A percentile compares a stretch with the other conserved stretches of the same genome.
Evolutionary conservation across 2,113 vertebrate species (phyloP).

Genomic region (Stictonetta naevosa): DNA sequence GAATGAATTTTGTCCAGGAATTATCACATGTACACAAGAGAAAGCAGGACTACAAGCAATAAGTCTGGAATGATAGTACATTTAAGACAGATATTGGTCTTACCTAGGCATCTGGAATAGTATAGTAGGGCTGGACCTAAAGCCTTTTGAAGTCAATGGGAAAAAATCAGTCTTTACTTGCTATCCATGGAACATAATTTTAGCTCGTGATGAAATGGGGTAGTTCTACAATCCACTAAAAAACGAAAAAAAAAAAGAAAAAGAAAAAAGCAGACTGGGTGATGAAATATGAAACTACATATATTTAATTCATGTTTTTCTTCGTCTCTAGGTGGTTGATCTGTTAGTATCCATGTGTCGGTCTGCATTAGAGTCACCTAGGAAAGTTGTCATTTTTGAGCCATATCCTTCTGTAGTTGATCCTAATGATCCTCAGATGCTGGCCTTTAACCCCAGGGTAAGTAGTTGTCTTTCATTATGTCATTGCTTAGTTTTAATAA

Average conservation of each 20-base stretch:
- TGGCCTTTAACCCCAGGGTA: constrained; percentile 93
- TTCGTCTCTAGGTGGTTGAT: constrained; percentile 86
- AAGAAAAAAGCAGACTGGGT: background rate
- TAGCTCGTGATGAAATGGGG: background rate
- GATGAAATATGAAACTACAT: background rate
- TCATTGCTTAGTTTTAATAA: background rate
- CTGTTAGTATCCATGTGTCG: constrained; percentile 91
- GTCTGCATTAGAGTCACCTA: constrained; percentile 89
- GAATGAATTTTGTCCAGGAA: background rate
- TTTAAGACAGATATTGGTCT: background rate
- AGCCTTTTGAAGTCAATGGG: background rate
- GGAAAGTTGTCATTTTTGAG: constrained; percentile 93
- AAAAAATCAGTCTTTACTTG: background rate
- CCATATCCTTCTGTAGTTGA: constrained; percentile 94
- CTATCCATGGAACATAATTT: too few relatives aligned
- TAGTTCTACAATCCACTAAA: background rate
- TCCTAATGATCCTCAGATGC: constrained; percentile 87
- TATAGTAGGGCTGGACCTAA: background rate
- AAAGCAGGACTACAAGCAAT: background rate
- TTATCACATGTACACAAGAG: background rate
- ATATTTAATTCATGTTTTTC: background rate
- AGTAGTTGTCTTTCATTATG: background rate
- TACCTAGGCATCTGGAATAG: background rate
- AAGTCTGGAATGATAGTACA: background rate
- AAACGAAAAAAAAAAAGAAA: background rate